Conservation (phyloP, 2,888 invertebrate species). For the Anthophora plumipes region DNA sequence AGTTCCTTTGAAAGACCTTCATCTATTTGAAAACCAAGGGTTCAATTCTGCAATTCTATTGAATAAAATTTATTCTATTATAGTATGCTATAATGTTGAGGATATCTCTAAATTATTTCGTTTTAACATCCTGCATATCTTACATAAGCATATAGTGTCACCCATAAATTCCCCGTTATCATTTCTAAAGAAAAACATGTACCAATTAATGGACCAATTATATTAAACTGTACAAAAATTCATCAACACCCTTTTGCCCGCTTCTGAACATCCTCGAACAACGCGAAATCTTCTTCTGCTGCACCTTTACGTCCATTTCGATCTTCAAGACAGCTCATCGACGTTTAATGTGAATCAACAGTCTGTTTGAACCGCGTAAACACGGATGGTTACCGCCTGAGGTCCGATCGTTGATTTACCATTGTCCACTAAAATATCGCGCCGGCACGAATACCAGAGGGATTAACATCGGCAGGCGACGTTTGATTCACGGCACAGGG, state of each 20-base stretch:
- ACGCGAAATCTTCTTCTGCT: neutral
- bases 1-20: no score
- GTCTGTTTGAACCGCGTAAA: neutral
- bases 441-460: constrained; percentile 70
- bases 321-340: neutral
- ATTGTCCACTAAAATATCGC: constrained; percentile 74
- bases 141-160: no score
- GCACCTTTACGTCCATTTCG: neutral
- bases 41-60: no score
- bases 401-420: constrained; percentile 36
- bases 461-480: constrained; percentile 54
- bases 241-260: neutral
- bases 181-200: no score
- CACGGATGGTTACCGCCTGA: constrained; percentile 16
- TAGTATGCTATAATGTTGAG: no score
- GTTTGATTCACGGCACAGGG: constrained; percentile 65
- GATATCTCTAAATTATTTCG: no score
- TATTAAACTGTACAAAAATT: neutral
- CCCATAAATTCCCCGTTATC: no score
- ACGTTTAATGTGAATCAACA: constrained; percentile 15
- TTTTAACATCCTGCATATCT: no score
- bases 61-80: no score
- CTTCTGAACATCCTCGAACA: neutral
- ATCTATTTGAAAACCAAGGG: no score
- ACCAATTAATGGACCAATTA: neutral